Conservation (phyloP, 1,140 invertebrate species). For the Philotrypesis tridentata region DNA sequence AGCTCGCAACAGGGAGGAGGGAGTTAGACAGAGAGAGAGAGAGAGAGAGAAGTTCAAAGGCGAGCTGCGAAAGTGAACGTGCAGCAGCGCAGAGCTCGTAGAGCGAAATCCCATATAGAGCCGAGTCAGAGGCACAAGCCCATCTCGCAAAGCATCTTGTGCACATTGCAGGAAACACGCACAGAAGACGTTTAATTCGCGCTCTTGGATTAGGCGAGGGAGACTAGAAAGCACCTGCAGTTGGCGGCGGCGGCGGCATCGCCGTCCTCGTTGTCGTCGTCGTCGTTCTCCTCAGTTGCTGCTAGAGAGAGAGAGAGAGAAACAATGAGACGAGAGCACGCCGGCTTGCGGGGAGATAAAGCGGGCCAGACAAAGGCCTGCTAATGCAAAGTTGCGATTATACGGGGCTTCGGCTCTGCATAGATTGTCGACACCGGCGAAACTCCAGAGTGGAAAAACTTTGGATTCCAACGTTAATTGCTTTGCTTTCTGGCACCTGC, state of each 20-base stretch:
- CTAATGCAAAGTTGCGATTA: background rate
- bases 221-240: no score
- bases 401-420: no score
- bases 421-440: background rate
- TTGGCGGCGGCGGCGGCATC: background rate
- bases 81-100: no score
- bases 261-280: no score
- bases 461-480: background rate
- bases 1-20: no score
- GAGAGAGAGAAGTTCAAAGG: background rate
- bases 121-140: background rate
- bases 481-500: background rate
- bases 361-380: background rate
- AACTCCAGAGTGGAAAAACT: background rate
- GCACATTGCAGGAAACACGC: background rate
- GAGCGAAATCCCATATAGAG: background rate
- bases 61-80: background rate
- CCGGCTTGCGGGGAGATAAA: background rate
- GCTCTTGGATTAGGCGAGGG: background rate
- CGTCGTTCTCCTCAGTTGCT: no score
- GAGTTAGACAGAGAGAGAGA: no score
- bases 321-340: background rate
- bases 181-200: background rate
- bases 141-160: background rate
- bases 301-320: background rate